Evolutionary conservation across 2,113 vertebrate genomes (phyloP), one percentile per base, ranked within the genome.

Genomic region (Menidia beryllina): DNA sequence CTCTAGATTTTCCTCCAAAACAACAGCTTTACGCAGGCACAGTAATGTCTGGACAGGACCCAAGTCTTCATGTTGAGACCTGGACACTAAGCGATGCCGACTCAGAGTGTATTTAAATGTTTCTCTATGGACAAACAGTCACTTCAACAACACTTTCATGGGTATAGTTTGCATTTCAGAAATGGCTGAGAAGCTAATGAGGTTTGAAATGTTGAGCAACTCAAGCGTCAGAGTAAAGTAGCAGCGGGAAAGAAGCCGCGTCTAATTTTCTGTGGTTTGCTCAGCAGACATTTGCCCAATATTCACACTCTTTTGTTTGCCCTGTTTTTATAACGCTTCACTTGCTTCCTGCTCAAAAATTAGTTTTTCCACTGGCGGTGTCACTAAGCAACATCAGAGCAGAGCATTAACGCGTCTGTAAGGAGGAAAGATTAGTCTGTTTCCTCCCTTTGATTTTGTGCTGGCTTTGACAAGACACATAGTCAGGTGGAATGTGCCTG

Each of bases 301-400:
- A 87, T 85, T 83, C 70, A 47, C 15, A 45, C 81, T 75, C 81
- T 79, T 71, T 75, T 91, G 88, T 91, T 89, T 91, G 88, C 79
- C 10, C 38, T 85, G 75, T 79, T 89, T 91, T 91, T 83, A 77
- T 74, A 75, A 84, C 43, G 88, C 85, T 86, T 79, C 77, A 86
- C 75, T 79, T 24, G 63, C 82, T 85, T 85, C 86, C 73, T 81
- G 77, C 73, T 69, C 69, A 88, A 86, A 90, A 91, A 87, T 78
- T 26, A 72, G 77, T 86, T 90, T 90, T 90, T 90, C 86, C 83
- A 90, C 79, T 38, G 73, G 45, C 55, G 73, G 71, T 82, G 88
- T 90, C 85, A 83, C 90, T 25, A 73, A 77, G 90, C 83, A 90
- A 89, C 83, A 61, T 72, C 47, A 7, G 57, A 81, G 86, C 13